Evolutionary conservation across 2,888 invertebrate species (phyloP).

Genomic region (Pachydiplax longipennis): DNA sequence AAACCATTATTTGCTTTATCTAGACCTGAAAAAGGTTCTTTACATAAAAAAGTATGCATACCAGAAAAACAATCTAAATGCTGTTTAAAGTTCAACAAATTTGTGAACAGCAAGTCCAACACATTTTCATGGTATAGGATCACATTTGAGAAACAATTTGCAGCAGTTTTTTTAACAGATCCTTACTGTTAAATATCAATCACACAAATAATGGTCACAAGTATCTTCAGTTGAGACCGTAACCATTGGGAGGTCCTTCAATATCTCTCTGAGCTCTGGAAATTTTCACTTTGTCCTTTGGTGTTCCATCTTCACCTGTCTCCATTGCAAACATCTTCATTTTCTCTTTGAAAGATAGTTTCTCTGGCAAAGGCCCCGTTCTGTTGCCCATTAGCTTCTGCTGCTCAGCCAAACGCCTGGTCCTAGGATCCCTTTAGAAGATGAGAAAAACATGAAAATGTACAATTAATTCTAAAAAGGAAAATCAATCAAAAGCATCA

Average conservation of each 20-base stretch:
- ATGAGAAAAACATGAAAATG: neutral
- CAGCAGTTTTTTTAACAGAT: too few relatives aligned
- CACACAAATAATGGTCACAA: neutral
- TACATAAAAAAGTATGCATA: too few relatives aligned
- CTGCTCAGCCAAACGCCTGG: conserved; percentile 84
- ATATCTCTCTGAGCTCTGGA: conserved; percentile 95
- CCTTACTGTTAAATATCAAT: neutral
- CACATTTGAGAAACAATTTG: too few relatives aligned
- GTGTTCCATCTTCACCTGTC: conserved; percentile 90
- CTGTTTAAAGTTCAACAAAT: too few relatives aligned
- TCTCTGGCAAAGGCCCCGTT: conserved; percentile 77
- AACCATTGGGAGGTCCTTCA: conserved; percentile 66
- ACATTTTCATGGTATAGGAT: too few relatives aligned
- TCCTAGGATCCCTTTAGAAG: conserved; percentile 80
- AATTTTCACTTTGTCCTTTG: conserved; percentile 94
- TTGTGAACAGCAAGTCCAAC: too few relatives aligned
- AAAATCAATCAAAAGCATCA: too few relatives aligned
- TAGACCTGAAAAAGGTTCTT: too few relatives aligned
- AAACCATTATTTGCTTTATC: too few relatives aligned
- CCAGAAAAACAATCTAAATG: too few relatives aligned
- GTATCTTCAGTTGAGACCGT: neutral
- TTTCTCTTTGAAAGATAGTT: conserved; percentile 96
- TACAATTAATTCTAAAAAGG: too few relatives aligned
- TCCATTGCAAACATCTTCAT: conserved; percentile 99
- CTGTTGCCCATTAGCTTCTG: conserved; percentile 69